These are phyloP conservation scores for Pelobates fuscus DNA, from an alignment of 2,113 vertebrate species.

Conservation along the genomic window DNA sequence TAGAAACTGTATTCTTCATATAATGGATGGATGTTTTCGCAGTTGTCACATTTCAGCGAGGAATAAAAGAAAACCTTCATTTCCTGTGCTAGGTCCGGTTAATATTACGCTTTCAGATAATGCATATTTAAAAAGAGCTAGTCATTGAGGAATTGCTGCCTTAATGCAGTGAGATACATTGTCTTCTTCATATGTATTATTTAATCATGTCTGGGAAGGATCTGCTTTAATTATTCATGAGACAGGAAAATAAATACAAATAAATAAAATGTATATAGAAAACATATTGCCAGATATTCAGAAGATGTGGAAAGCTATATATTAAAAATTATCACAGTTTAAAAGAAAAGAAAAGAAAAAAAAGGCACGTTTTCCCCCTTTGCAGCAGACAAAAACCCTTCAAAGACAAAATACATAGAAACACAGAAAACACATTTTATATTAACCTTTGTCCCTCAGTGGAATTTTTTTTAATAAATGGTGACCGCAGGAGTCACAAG, in stretches of 20 bases:
- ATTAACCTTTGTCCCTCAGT: no score
- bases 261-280: background rate
- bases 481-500: no score
- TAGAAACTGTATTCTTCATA: no score
- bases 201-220: conserved; percentile 28
- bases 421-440: no score
- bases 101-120: conserved; percentile 14
- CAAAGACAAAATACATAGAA: no score
- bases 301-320: no score
- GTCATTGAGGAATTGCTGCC: background rate
- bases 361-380: no score
- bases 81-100: conserved; percentile 13
- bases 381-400: no score
- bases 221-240: conserved; percentile 40
- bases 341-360: background rate
- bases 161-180: conserved; percentile 30
- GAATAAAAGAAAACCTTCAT: background rate
- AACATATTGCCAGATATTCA: no score
- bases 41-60: conserved; percentile 11
- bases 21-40: conserved; percentile 11
- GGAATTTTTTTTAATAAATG: no score
- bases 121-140: conserved; percentile 18
- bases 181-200: conserved; percentile 32
- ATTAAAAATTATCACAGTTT: no score
- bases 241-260: background rate